Evolutionary conservation across 2,113 vertebrate genomes (phyloP).

Genomic region (Phyllostomus hastatus): DNA sequence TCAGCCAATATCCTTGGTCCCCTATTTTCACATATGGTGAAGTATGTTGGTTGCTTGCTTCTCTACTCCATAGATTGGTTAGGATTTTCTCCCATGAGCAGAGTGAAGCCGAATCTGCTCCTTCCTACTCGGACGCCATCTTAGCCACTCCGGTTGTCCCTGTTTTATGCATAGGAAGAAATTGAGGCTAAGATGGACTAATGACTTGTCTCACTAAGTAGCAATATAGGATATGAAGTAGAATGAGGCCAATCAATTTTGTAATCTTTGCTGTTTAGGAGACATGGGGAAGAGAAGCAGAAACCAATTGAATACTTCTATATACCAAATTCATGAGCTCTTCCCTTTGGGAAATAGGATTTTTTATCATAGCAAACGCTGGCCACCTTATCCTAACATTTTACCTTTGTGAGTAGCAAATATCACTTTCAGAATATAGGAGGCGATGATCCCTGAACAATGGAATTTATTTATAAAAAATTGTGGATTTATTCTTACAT

Average conservation of each 20-base stretch:
- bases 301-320: conserved; percentile 1
- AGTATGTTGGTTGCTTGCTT: no score
- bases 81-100: no score
- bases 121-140: no score
- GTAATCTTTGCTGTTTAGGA: not conserved
- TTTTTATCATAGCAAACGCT: not conserved
- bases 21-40: no score
- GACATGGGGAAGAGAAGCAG: not conserved
- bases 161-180: not conserved
- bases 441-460: no score
- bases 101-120: no score
- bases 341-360: not conserved
- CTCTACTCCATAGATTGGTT: no score
- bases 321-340: not conserved
- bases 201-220: not conserved
- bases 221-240: not conserved
- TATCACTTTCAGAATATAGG: not conserved
- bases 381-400: not conserved
- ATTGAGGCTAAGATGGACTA: not conserved
- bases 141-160: no score
- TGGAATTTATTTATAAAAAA: no score
- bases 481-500: no score
- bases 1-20: no score
- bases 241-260: not conserved
- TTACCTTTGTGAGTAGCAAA: not conserved